Conservation (phyloP, 1,140 invertebrate species). For the Lepidostoma basale region DNA sequence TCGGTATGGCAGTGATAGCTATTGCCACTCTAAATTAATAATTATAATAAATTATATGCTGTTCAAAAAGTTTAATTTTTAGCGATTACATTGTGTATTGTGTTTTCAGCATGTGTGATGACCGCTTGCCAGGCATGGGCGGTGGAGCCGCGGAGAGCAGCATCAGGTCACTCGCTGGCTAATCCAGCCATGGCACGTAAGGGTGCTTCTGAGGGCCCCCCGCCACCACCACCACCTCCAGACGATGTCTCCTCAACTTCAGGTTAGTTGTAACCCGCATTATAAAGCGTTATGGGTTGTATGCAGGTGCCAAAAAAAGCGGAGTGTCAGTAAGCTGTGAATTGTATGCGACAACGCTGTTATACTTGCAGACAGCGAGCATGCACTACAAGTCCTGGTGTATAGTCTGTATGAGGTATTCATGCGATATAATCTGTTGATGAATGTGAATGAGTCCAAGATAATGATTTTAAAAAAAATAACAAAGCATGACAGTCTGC, state of each 20-base stretch:
- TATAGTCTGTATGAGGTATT: not conserved
- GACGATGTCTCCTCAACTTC: slow-evolving; percentile 12
- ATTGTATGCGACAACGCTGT: not conserved
- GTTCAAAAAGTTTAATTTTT: not conserved
- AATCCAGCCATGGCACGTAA: slow-evolving; percentile 27
- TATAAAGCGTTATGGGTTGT: not conserved
- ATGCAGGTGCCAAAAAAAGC: not conserved
- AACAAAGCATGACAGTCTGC: too few relatives aligned
- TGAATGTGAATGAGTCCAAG: too few relatives aligned
- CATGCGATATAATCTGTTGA: too few relatives aligned
- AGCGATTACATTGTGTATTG: not conserved
- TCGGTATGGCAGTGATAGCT: too few relatives aligned
- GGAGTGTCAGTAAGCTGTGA: not conserved
- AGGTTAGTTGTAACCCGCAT: slow-evolving; percentile 12
- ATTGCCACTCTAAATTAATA: too few relatives aligned
- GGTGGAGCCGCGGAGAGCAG: slow-evolving; percentile 1
- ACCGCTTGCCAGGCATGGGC: slow-evolving; percentile 25
- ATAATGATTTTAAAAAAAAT: too few relatives aligned
- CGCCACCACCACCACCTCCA: not conserved
- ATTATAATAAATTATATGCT: not conserved
- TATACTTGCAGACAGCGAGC: not conserved
- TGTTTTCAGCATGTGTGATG: slow-evolving; percentile 32
- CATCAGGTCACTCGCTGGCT: not conserved
- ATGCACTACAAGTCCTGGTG: not conserved
- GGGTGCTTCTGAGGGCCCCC: slow-evolving; percentile 27